phyloP scores from a whole-genome alignment of 2,113 vertebrate species.

The Sylvietta virens region DNA sequence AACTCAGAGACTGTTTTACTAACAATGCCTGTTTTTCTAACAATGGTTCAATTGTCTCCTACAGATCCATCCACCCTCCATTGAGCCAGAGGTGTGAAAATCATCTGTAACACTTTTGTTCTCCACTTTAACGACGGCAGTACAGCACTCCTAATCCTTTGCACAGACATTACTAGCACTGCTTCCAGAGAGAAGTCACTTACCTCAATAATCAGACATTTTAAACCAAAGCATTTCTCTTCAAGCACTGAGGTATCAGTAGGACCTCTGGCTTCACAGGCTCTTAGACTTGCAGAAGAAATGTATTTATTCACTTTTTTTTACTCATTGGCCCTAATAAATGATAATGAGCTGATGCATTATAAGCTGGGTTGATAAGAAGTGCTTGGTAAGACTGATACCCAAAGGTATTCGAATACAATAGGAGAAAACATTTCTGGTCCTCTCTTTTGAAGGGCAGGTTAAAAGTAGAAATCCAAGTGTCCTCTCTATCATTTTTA shows the following conservation, averaged over 20 bases:
- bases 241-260: background rate
- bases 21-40: background rate
- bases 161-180: background rate
- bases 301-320: background rate
- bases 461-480: background rate
- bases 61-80: background rate
- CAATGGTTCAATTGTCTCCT: background rate
- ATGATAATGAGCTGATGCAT: background rate
- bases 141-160: background rate
- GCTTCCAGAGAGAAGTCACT: background rate
- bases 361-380: background rate
- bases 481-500: background rate
- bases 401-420: background rate
- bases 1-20: background rate
- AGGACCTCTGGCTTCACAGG: background rate
- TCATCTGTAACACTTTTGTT: background rate
- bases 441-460: background rate
- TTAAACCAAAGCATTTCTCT: background rate
- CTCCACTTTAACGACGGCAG: fast-evolving
- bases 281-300: background rate
- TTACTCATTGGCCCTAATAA: background rate
- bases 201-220: background rate
- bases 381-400: background rate
- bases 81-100: background rate
- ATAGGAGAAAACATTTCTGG: background rate